These are phyloP conservation scores for Lateolabrax maculatus DNA, from an alignment of 2,797 vertebrate species.

Conservation along the genomic window DNA sequence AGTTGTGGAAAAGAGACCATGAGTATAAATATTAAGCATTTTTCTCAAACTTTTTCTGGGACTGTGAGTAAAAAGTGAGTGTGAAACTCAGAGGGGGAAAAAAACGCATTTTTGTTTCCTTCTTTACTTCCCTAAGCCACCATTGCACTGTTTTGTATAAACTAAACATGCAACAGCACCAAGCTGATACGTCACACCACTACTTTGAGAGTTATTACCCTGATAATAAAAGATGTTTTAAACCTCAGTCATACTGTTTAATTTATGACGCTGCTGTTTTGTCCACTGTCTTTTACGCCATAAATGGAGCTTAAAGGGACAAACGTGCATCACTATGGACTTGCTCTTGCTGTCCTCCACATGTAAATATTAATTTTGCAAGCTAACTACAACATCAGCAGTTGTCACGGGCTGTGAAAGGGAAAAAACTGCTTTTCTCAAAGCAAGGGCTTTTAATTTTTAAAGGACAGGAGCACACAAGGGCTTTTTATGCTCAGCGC, in stretches of 20 bases:
- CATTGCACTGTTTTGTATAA: slow-evolving; percentile 76
- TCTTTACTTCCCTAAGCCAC: slow-evolving; percentile 63
- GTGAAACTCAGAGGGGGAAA: slow-evolving; percentile 34
- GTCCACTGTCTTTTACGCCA: slow-evolving; percentile 67
- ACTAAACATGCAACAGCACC: slow-evolving; percentile 55
- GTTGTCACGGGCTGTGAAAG: slow-evolving; percentile 74
- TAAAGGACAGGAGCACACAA: slow-evolving; percentile 84
- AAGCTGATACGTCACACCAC: slow-evolving; percentile 54
- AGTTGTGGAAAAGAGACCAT: slow-evolving; percentile 23
- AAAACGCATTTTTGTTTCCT: slow-evolving; percentile 43
- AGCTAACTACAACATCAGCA: slow-evolving; percentile 74
- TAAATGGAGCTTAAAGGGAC: slow-evolving; percentile 70
- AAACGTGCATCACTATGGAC: slow-evolving; percentile 53
- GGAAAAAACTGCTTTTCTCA: slow-evolving; percentile 59
- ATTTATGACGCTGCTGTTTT: slow-evolving; percentile 73
- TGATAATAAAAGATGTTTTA: slow-evolving; percentile 74
- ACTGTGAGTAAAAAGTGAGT: slow-evolving; percentile 52
- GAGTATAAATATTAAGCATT: slow-evolving; percentile 33
- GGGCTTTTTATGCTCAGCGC: slow-evolving; percentile 84
- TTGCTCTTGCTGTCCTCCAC: slow-evolving; percentile 59
- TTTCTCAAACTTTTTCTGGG: slow-evolving; percentile 42
- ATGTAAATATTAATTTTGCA: slow-evolving; percentile 83
- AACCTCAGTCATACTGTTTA: slow-evolving; percentile 73
- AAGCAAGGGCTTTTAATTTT: slow-evolving; percentile 87
- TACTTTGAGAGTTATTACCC: slow-evolving; percentile 60